Evolutionary conservation across 2,888 invertebrate species (phyloP), one percentile per base, ranked within the genome.

Genomic region (Tipula helvola): DNA sequence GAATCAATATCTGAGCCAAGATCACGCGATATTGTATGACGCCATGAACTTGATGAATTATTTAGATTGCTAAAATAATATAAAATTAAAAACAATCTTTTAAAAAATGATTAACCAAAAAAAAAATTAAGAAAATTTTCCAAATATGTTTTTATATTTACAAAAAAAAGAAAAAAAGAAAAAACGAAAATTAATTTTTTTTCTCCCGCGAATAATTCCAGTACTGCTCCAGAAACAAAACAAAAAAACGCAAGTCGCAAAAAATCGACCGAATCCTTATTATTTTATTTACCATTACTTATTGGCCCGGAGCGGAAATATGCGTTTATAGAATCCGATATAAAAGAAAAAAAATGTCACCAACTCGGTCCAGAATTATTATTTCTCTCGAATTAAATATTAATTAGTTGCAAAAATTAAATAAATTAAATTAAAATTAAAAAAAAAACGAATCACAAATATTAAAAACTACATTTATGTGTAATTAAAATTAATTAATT

Each of bases 1-100:
- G 94, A 94, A 90, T 95, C 95, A 92, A 95, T 94, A 90, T 96
- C 95, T 86, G 94, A 93, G 89, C 94, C 94, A 90, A 95, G 91
- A 90, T 96, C 95, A 89, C 95, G 94, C 88, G 93, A 93, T 88
- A 93, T 92, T 89, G 93, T 94, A 88, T 94, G 93, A 88, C 94
- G 92, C 94, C 95, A 94, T 71, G 90, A 88, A 88, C 88, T 88
- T 42, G 88, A 86, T 87, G 88, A 88, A 87, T 89, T 90, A 87
- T 90, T 90, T 87, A 91, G 89, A 87, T 91, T 91, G 88, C 91
- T 91, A 89, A 88, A 89, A 89, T 87, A 71, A 86, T 86, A 52
- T 47, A 87, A 87, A 87, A 86, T 42, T 85, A 87, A 87, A 28
- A 87, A 83, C 85, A 83, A 86, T 85, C 85, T 85, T 85, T 85